Evolutionary conservation across 2,888 invertebrate species (phyloP).

Genomic region (Gisinianus flammeolus): DNA sequence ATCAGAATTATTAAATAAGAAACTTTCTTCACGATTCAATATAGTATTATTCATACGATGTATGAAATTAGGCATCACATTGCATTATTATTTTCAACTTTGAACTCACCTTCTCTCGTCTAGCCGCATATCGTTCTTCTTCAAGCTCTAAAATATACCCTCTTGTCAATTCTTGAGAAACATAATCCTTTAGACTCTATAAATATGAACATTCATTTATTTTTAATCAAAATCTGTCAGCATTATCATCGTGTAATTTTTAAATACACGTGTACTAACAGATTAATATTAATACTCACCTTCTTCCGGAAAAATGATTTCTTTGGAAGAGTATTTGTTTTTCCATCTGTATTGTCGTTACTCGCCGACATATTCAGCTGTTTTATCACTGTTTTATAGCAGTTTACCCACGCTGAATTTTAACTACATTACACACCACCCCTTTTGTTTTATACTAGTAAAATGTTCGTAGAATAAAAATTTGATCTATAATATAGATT

Average conservation of each 20-base stretch:
- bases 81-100: too few relatives aligned
- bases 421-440: too few relatives aligned
- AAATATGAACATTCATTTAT: neutral
- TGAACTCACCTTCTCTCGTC: conserved; percentile 78
- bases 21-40: too few relatives aligned
- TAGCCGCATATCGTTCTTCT: conserved; percentile 90
- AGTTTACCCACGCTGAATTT: too few relatives aligned
- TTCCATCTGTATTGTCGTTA: neutral
- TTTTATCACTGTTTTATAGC: too few relatives aligned
- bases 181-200: conserved; percentile 67
- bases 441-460: too few relatives aligned
- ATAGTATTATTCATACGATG: too few relatives aligned
- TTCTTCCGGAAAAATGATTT: neutral
- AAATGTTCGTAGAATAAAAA: too few relatives aligned
- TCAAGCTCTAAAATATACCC: conserved; percentile 95
- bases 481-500: too few relatives aligned
- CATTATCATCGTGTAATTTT: neutral
- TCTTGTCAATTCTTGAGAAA: conserved; percentile 85
- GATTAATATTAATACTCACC: neutral
- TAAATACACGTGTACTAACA: neutral
- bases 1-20: too few relatives aligned
- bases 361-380: too few relatives aligned
- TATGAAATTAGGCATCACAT: too few relatives aligned
- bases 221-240: neutral
- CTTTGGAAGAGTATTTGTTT: neutral